Base-by-base conservation (phyloP, 2,797 vertebrate species). In the Psittacula echo region DNA sequence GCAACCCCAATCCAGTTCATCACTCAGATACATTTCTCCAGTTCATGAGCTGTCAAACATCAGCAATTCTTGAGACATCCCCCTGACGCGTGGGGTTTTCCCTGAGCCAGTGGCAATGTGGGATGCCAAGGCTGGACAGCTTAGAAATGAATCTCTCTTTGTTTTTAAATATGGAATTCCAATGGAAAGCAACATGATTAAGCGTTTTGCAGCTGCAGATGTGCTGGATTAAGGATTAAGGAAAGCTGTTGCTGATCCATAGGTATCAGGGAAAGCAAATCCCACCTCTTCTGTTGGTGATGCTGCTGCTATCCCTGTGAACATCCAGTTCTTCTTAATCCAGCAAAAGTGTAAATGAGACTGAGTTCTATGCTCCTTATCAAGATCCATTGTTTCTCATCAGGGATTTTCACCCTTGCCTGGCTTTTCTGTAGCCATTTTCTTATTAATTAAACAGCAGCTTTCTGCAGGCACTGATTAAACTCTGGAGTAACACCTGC, bases 401-500 rank as follows among this genome's bases (percentile, higher is more conserved):
- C 62, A n/a, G 54, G 64, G 53, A 12, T 81, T 91, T 88, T 58
- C 62, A 68, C 21, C 58, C 39, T 5, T 13, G 34, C 27, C 37
- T 37, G n/a, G 8, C 6, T 20, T 18, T 71, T 47, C 53, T n/a
- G 47, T 72, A 75, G 39, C 85, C 62, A 29, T 56, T 37, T 87
- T 53, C 58, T 85, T 71, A 89, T 94, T 92, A 96, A 94, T 93
- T 65, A 92, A 79, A 27, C 66, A 67, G 71, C 68, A 90, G 67
- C 62, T 82, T 93, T 93, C 58, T 70, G 72, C 84, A 68, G 80
- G 81, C 77, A 13, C 61, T 41, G 65, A 87, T 64, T 77, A 71
- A 79, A 78, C 88, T 86, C 86, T 30, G 9, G 2, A 70, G 81
- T 41, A 56, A 62, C 29, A 80, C 82, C 89, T 91, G 64, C 88